A percentile compares a stretch with the other conserved stretches of the same genome.
phyloP scores from a whole-genome alignment of 2,888 invertebrate species.

The Chaetogeoica ovagalla region DNA sequence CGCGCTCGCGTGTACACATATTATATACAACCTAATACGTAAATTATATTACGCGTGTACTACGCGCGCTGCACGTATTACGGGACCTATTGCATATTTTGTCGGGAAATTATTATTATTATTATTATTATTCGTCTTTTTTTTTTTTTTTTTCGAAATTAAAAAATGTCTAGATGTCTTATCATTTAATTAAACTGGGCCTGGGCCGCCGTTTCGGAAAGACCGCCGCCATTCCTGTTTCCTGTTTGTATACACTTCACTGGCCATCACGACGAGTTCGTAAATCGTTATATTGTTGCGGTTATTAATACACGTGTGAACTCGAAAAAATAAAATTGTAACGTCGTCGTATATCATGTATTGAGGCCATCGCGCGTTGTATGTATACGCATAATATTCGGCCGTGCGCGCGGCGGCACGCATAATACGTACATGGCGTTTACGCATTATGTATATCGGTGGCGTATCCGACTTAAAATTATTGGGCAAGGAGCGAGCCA shows the following conservation, averaged over 20 bases:
- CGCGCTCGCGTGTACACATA: too few species aligned
- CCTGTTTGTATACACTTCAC: slow-evolving; percentile 17
- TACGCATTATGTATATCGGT: too few species aligned
- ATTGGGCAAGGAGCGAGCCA: too few species aligned
- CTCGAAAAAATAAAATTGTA: not conserved
- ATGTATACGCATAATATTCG: too few species aligned
- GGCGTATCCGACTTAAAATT: too few species aligned
- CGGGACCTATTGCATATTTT: slow-evolving; percentile 38
- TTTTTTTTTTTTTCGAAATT: slow-evolving; percentile 32
- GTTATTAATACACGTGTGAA: slow-evolving; percentile 39
- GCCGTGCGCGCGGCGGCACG: too few species aligned
- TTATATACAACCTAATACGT: too few species aligned
- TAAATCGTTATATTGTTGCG: slow-evolving; percentile 43
- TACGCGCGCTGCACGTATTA: not conserved
- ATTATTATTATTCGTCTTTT: slow-evolving; percentile 45
- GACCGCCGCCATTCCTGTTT: slow-evolving; percentile 43
- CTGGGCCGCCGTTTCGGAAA: slow-evolving; percentile 29
- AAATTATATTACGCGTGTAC: not conserved
- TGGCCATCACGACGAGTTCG: slow-evolving; percentile 21
- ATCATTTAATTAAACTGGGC: slow-evolving; percentile 52
- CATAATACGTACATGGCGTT: too few species aligned
- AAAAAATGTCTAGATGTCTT: slow-evolving; percentile 51
- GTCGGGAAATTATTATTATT: slow-evolving; percentile 41
- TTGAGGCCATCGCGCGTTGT: not conserved
- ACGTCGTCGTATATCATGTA: too few species aligned